Percentiles rank a stretch among this genome's conserved stretches.
These are phyloP conservation scores for Reticulitermes speratus DNA, from an alignment of 1,140 invertebrate species.

Conservation along the genomic window DNA sequence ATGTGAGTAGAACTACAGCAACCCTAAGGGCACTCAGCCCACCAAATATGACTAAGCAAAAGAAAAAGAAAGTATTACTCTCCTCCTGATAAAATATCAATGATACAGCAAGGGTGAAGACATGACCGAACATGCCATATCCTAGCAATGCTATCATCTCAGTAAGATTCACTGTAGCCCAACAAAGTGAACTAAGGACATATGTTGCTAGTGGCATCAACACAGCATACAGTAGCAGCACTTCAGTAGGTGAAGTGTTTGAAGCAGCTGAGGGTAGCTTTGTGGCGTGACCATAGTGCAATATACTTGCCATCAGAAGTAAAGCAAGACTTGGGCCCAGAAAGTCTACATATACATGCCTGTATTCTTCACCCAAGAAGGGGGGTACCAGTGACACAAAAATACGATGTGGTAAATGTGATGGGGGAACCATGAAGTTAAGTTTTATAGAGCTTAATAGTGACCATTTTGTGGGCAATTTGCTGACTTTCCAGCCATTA, in stretches of 20 bases:
- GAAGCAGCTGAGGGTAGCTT: slow-evolving; percentile 40
- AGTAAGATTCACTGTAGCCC: slow-evolving; percentile 43
- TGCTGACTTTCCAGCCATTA: background rate
- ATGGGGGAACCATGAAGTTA: slow-evolving; percentile 40
- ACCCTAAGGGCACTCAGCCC: slow-evolving; percentile 50
- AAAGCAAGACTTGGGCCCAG: slow-evolving; percentile 48
- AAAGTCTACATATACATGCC: slow-evolving; percentile 48
- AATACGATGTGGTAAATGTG: slow-evolving; percentile 45
- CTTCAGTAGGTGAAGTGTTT: slow-evolving; percentile 41
- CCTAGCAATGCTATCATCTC: slow-evolving; percentile 49
- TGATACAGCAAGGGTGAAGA: slow-evolving; percentile 47
- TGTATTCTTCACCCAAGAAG: slow-evolving; percentile 38
- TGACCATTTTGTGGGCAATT: background rate
- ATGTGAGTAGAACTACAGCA: slow-evolving; percentile 47
- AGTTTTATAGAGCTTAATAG: slow-evolving; percentile 1
- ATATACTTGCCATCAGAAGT: slow-evolving; percentile 42
- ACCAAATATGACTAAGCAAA: slow-evolving; percentile 47
- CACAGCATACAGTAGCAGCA: slow-evolving; percentile 42
- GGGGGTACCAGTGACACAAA: slow-evolving; percentile 48
- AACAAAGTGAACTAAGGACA: slow-evolving; percentile 42
- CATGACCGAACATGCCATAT: slow-evolving; percentile 52
- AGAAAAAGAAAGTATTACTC: slow-evolving; percentile 49
- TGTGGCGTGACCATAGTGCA: slow-evolving; percentile 46
- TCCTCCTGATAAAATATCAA: slow-evolving; percentile 46
- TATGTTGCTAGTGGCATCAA: slow-evolving; percentile 44